Evolutionary conservation across 2,797 vertebrate species (phyloP), one percentile per base, ranked within the genome.

Genomic region (Tolypeutes matacus): DNA sequence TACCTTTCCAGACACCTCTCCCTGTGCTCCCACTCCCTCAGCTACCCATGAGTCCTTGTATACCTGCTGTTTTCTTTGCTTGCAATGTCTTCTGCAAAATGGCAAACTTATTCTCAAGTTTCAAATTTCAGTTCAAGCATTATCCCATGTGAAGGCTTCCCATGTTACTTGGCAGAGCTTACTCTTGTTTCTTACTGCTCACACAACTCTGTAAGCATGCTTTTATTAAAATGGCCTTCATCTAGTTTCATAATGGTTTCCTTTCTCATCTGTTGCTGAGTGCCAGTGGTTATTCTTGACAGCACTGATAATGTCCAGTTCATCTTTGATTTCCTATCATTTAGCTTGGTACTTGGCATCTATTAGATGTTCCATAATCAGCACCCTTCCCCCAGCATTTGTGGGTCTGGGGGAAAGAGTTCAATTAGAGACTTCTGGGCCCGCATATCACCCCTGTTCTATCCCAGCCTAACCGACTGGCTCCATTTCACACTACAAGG

Each of bases 311-410:
- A 39, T 29, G 39, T 64, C n/a, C 39, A 7, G 9, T 65, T 94
- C 73, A 95, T 86, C 75, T 92, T 83, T 64, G 20, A 64, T 64
- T 56, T 17, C 75, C 60, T 70, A 73, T 77, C 42, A 80, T 62
- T 77, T 51, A 46, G 31, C 51, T 77, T 92, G 42, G 17, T 65
- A 85, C 11, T 42, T 93, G 56, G 34, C 93, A 46, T 60, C 10
- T 86, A 27, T 86, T 92, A 80, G 21, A 49, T 46, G 4, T 11
- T 77, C 69, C 39, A 17, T 73, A 93, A 72, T 21, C 62, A 82
- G 65, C 69, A 84, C 46, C 31, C 2, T 81, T 3, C 64, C 34
- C 42, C 34, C 13, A 89, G 20, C 17, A 42, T 85, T 77, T 53
- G 5, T 60, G 39, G 5, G 10, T 8, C 34, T 86, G 13, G 11